Evolutionary conservation across 1,140 invertebrate genomes (phyloP).

Genomic region (Drosophila kohkoa): DNA sequence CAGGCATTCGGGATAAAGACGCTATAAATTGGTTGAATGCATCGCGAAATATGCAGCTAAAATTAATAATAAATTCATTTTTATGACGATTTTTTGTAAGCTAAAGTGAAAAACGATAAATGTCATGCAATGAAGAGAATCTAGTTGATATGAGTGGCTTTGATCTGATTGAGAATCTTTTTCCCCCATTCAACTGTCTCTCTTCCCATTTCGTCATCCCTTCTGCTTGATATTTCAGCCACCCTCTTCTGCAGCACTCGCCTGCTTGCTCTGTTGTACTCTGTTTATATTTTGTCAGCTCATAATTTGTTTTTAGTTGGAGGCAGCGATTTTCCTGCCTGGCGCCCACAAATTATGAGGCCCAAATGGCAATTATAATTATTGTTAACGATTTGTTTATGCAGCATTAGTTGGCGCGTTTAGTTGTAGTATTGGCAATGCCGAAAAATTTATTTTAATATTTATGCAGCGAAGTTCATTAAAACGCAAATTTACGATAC

Average conservation of each 20-base stretch:
- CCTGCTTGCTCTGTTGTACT: constrained; percentile 13
- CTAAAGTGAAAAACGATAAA: not conserved
- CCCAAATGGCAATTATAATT: constrained; percentile 80
- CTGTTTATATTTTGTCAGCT: constrained; percentile 75
- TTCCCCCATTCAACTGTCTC: not conserved
- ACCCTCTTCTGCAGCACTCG: constrained; percentile 1
- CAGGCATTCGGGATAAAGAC: constrained; percentile 11
- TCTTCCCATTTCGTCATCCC: not conserved
- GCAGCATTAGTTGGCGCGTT: constrained; percentile 70
- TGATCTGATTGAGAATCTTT: not conserved
- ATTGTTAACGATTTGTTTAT: constrained; percentile 82
- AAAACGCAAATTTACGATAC: constrained; percentile 71
- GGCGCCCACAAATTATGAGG: constrained; percentile 70
- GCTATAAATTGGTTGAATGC: constrained; percentile 14
- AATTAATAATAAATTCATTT: constrained; percentile 1
- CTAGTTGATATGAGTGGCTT: not conserved
- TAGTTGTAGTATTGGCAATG: constrained; percentile 63
- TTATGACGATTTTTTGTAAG: not conserved
- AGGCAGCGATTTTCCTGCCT: constrained; percentile 69
- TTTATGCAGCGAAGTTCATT: constrained; percentile 80
- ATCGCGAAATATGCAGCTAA: constrained; percentile 11
- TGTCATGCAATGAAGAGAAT: not conserved
- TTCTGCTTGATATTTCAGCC: constrained; percentile 7
- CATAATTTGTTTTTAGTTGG: constrained; percentile 65
- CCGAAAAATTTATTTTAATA: constrained; percentile 79